A percentile compares a stretch with the other conserved stretches of the same genome.
These are phyloP conservation scores for Scaptomyza polygonia DNA, from an alignment of 2,888 invertebrate genomes.

Conservation along the genomic window DNA sequence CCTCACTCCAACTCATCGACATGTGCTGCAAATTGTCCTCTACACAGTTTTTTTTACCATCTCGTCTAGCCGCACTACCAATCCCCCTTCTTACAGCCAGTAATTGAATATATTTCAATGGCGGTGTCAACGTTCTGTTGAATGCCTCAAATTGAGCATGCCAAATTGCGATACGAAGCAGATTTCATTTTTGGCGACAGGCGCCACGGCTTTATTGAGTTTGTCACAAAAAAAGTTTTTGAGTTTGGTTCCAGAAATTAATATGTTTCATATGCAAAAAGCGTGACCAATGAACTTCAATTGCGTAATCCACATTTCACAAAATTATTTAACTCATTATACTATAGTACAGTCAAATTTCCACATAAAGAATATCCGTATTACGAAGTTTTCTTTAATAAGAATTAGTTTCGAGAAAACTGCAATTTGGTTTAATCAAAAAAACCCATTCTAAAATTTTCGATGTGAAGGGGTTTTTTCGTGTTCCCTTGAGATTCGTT, in stretches of 20 bases:
- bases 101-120: conserved; percentile 22
- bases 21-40: conserved; percentile 60
- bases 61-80: conserved; percentile 27
- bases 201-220: conserved; percentile 15
- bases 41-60: conserved; percentile 14
- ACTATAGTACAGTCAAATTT: neutral
- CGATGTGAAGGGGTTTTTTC: too few relatives aligned
- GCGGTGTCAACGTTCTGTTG: conserved; percentile 62
- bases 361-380: too few relatives aligned
- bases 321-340: conserved; percentile 37
- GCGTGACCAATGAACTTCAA: conserved; percentile 33
- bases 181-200: conserved; percentile 8
- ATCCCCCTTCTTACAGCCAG: neutral
- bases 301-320: conserved; percentile 34
- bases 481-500: too few relatives aligned
- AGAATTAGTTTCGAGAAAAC: too few relatives aligned
- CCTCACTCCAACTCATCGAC: conserved; percentile 22
- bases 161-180: conserved; percentile 48
- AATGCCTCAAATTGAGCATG: conserved; percentile 75
- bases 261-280: conserved; percentile 51
- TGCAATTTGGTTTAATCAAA: too few relatives aligned
- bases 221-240: neutral
- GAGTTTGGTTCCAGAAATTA: conserved; percentile 22
- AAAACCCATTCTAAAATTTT: too few relatives aligned
- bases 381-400: too few relatives aligned